Evolutionary conservation across 2,888 invertebrate genomes (phyloP).

Genomic region (Drosophila diplacantha): DNA sequence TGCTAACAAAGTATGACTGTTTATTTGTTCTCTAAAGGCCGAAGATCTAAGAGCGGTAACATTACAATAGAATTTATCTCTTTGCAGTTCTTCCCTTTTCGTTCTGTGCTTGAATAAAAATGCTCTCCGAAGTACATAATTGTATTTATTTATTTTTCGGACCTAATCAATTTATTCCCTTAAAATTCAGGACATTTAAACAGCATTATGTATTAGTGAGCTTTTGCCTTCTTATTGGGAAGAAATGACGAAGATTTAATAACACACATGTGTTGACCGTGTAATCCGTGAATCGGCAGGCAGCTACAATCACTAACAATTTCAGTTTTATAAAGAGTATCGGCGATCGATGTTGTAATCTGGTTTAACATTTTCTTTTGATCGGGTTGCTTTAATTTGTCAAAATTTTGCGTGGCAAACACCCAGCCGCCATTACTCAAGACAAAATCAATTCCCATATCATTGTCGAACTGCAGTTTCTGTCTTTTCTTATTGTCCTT

Average conservation of each 20-base stretch:
- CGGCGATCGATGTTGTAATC: constrained; percentile 74
- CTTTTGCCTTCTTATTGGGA: constrained; percentile 72
- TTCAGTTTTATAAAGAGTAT: constrained; percentile 76
- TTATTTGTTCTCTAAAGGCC: no score
- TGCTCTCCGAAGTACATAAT: not conserved
- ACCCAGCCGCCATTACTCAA: constrained; percentile 78
- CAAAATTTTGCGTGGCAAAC: constrained; percentile 74
- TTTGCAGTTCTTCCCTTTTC: not conserved
- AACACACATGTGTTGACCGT: constrained; percentile 73
- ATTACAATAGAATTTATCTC: no score
- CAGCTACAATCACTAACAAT: constrained; percentile 74
- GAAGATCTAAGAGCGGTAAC: no score
- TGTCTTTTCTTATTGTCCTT: constrained; percentile 81
- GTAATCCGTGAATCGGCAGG: constrained; percentile 62
- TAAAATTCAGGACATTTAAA: not conserved
- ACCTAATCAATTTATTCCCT: not conserved
- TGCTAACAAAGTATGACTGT: no score
- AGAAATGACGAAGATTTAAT: constrained; percentile 73
- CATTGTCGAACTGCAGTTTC: constrained; percentile 80
- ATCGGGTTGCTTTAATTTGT: constrained; percentile 63
- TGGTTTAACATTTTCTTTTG: constrained; percentile 70
- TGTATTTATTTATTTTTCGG: not conserved
- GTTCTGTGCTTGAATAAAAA: not conserved
- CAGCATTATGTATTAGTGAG: constrained; percentile 33
- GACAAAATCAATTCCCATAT: constrained; percentile 84